Evolutionary conservation across 2,113 vertebrate genomes (phyloP), one percentile per base, ranked within the genome.

Genomic region (Leuciscus idus): DNA sequence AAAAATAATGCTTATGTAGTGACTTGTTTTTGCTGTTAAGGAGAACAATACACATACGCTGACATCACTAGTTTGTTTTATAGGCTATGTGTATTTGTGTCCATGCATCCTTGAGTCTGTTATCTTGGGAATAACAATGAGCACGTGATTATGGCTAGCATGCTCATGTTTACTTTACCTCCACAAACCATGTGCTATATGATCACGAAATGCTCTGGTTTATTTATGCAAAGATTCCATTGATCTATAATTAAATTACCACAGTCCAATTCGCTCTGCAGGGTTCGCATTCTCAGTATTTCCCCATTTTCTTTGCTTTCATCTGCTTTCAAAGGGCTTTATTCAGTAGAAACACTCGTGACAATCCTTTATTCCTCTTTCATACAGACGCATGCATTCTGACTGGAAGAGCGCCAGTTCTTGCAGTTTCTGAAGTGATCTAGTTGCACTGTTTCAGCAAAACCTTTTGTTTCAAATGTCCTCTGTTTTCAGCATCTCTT

Each of bases 301-400:
- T 90, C 66, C 68, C 39, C 43, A 61, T 61, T 80, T 48, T 17
- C 4, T 17, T 85, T 86, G 15, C 81, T 75, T 92, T 93, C 85
- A 62, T 87, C 84, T 78, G 0, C 87, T 86, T 92, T 92, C 91
- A 79, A 91, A 89, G 91, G 75, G 70, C 66, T 81, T 76, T 1
- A 80, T 75, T 85, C 76, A 89, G 89, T 90, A 87, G 48, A 59
- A 90, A 90, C 62, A 3, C 30, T 89, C 87, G 93, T 94, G 92
- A 94, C 91, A 46, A 76, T 62, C 89, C 85, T 91, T 92, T 89
- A 82, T 79, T 86, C 26, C 57, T 86, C 59, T 86, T 87, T 62
- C 88, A 81, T n/a, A 23, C 26, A 82, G 80, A 30, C n/a, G 0
- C 61, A 2, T 12, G 52, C 75, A 77, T 33, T 55, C 9, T 57